Conservation (phyloP, 2,888 invertebrate genomes). For the Invenusta paracnida region DNA sequence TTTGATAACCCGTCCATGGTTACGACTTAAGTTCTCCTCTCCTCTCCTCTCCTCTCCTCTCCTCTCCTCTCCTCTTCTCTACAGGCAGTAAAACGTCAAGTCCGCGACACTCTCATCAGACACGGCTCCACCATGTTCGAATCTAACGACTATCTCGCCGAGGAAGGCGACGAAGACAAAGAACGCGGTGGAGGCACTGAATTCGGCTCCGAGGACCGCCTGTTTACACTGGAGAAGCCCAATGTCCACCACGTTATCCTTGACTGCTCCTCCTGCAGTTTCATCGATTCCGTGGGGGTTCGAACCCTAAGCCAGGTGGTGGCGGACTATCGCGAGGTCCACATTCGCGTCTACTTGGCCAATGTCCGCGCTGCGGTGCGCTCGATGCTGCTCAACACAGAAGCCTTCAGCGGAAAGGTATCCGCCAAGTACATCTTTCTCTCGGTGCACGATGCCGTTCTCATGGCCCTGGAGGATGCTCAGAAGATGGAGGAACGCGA, state of each 20-base stretch:
- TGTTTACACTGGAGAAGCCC: not conserved
- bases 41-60: too few species aligned
- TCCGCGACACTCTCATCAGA: not conserved
- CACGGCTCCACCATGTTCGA: not conserved
- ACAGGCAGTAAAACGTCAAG: not conserved
- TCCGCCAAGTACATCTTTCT: conserved; percentile 59
- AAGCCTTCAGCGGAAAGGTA: conserved; percentile 56
- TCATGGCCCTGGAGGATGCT: conserved; percentile 47
- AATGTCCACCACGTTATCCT: conserved; percentile 52
- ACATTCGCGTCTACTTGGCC: conserved; percentile 53
- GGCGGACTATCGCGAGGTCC: conserved; percentile 52
- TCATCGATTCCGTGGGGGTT: conserved; percentile 56
- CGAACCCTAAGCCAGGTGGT: conserved; percentile 54
- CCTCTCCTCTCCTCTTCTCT: too few species aligned
- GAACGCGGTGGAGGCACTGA: not conserved
- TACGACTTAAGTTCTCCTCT: too few species aligned
- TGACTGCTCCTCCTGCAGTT: conserved; percentile 59
- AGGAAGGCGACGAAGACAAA: not conserved
- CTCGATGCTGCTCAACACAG: conserved; percentile 57
- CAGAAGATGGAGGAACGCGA: conserved; percentile 41
- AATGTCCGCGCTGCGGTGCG: conserved; percentile 51
- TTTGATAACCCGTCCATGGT: too few species aligned
- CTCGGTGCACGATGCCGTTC: conserved; percentile 62
- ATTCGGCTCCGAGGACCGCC: not conserved
- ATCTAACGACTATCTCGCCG: not conserved